phyloP scores from a whole-genome alignment of 2,888 invertebrate genomes.

The Sesia apiformis region DNA sequence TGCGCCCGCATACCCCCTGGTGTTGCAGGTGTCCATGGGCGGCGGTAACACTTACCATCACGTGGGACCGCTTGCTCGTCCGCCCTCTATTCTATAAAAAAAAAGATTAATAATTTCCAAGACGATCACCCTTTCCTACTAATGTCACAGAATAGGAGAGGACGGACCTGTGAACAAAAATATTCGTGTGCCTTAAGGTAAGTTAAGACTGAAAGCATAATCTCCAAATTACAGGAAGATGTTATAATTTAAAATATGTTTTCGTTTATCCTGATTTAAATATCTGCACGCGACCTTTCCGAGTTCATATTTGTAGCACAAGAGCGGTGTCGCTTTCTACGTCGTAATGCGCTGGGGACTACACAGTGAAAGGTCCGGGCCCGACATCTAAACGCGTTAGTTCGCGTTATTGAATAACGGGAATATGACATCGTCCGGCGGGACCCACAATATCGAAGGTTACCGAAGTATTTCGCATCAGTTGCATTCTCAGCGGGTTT shows the following conservation, averaged over 20 bases:
- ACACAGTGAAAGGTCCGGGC: constrained; percentile 37
- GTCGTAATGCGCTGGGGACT: constrained; percentile 48
- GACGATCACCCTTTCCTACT: neutral
- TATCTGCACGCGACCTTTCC: constrained; percentile 25
- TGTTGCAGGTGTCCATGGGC: too few relatives aligned
- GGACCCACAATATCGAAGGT: constrained; percentile 18
- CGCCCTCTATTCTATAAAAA: too few relatives aligned
- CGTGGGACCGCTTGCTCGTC: too few relatives aligned
- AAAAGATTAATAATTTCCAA: too few relatives aligned
- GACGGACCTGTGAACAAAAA: neutral
- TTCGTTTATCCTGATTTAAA: constrained; percentile 33
- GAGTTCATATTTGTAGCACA: constrained; percentile 23
- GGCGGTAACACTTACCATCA: too few relatives aligned
- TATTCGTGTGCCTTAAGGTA: neutral
- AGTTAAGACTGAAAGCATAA: neutral
- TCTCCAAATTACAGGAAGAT: neutral
- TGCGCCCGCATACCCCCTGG: too few relatives aligned
- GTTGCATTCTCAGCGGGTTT: constrained; percentile 50
- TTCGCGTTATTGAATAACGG: constrained; percentile 61
- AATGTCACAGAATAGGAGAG: neutral
- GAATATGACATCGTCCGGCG: constrained; percentile 49
- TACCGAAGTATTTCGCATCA: constrained; percentile 27
- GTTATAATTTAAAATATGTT: neutral
- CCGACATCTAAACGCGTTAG: constrained; percentile 55
- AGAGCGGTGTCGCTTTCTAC: constrained; percentile 8